Evolutionary conservation across 2,888 invertebrate genomes (phyloP), one percentile per base, ranked within the genome.

Genomic region (Plutella xylostella): DNA sequence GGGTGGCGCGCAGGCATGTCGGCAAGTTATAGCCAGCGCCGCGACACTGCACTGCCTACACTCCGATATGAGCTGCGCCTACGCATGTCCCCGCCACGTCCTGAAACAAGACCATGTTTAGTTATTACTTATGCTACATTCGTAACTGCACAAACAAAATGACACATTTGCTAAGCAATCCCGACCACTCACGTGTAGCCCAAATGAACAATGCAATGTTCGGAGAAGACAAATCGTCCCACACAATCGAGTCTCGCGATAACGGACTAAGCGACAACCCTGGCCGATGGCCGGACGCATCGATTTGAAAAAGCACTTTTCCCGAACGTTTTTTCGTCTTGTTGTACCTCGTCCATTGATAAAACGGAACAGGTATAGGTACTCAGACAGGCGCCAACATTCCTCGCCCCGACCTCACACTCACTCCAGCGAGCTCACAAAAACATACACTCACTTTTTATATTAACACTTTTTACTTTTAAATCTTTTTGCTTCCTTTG

Each of bases 371-470:
- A 82, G 82, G 82, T 82, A 83, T 79, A 78, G 74, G 78, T 80
- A 82, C 82, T 82, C 82, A 80, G 82, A 79, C 80, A 72, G 83
- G 83, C 83, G 83, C 83, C 83, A 83, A 82, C 83, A 83, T 83
- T 83, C 83, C 77, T 79, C 75, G 77, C 56, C 68, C 65, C 83
- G 83, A 82, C 83, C 82, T 82, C 83, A 83, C 83, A 83, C 82
- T 80, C 76, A 71, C 74, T 78, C 71, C n/a, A n/a, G 74, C 63
- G 63, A 71, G 67, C 63, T 68, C 76, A 82, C 77, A 79, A 80
- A 82, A 79, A 78, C 78, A 70, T 72, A 65, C 74, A 75, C 77
- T 72, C 72, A 80, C 79, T 82, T 45, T 80, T 80, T 71, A 79
- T 74, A 77, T 73, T 71, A 72, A 73, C 43, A 44, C 43, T 19